A percentile compares a stretch with the other conserved stretches of the same genome.
Evolutionary conservation across 2,888 invertebrate genomes (phyloP).

Genomic region (Dusona sp.): DNA sequence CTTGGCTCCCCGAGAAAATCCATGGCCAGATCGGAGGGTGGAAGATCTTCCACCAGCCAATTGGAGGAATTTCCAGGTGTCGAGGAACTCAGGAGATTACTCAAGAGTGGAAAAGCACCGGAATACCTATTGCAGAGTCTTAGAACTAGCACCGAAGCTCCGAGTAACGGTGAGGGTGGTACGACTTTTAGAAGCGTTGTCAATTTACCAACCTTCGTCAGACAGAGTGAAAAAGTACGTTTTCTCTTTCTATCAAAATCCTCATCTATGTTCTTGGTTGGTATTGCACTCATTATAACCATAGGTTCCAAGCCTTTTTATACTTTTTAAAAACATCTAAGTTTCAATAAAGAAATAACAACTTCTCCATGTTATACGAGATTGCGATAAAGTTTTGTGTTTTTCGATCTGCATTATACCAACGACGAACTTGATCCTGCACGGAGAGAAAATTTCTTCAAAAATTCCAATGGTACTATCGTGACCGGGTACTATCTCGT

Average conservation of each 20-base stretch:
- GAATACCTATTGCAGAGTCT: slow-evolving; percentile 88
- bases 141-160: slow-evolving; percentile 87
- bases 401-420: slow-evolving; percentile 1
- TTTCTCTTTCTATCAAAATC: not conserved
- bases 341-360: not conserved
- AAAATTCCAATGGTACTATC: no score
- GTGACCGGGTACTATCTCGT: no score
- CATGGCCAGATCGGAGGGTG: slow-evolving; percentile 86
- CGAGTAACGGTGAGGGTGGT: slow-evolving; percentile 85
- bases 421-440: not conserved
- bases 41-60: slow-evolving; percentile 85
- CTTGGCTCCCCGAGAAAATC: slow-evolving; percentile 84
- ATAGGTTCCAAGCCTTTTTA: not conserved
- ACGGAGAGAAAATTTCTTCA: no score
- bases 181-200: slow-evolving; percentile 88
- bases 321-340: not conserved
- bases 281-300: not conserved
- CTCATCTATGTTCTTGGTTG: not conserved
- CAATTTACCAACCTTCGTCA: slow-evolving; percentile 91
- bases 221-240: slow-evolving; percentile 88
- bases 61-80: slow-evolving; percentile 87
- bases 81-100: slow-evolving; percentile 88
- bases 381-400: not conserved
- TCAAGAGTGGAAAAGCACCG: slow-evolving; percentile 90
- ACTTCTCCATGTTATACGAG: no score